These are phyloP conservation scores for Platyscapa corneri DNA, from an alignment of 1,140 invertebrate genomes.

Conservation along the genomic window DNA sequence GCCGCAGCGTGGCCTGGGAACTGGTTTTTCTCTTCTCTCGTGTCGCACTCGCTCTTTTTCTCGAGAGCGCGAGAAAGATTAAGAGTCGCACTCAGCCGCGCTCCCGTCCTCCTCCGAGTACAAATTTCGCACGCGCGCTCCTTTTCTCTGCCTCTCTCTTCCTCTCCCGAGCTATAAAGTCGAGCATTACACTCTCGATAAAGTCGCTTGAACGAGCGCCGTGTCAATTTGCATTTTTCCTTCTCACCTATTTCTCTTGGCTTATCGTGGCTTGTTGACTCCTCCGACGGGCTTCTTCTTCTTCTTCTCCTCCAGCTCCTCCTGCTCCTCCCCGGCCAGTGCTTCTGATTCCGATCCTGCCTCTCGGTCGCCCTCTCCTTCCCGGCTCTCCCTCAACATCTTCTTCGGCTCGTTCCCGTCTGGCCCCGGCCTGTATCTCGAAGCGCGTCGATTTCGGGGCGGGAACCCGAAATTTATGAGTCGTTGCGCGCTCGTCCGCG, in stretches of 20 bases:
- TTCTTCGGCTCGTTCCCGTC: conserved; percentile 13
- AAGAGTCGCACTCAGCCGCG: conserved; percentile 51
- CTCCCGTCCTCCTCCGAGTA: conserved; percentile 44
- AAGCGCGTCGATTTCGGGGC: conserved; percentile 63
- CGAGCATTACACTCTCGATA: conserved; percentile 52
- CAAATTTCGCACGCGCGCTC: conserved; percentile 48
- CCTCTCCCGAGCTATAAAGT: conserved; percentile 46
- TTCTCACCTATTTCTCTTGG: conserved; percentile 48
- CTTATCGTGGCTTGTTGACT: conserved; percentile 29
- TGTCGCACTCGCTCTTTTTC: conserved; percentile 3
- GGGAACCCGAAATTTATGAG: conserved; percentile 67
- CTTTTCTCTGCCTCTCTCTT: not conserved
- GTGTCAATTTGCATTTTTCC: conserved; percentile 53
- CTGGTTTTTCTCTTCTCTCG: conserved; percentile 61
- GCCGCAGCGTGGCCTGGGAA: conserved; percentile 53
- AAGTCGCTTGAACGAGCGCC: conserved; percentile 51
- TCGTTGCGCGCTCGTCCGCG: conserved; percentile 44
- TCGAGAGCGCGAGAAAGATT: conserved; percentile 46
- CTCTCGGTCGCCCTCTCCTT: no score
- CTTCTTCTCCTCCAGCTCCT: not conserved
- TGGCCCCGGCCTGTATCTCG: conserved; percentile 28
- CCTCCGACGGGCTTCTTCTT: conserved; percentile 6
- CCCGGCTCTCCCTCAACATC: not conserved
- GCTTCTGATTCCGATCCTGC: conserved; percentile 27
- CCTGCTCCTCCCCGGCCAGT: not conserved